Conservation (phyloP, 2,797 vertebrate genomes). For the Spatula versicolor region DNA sequence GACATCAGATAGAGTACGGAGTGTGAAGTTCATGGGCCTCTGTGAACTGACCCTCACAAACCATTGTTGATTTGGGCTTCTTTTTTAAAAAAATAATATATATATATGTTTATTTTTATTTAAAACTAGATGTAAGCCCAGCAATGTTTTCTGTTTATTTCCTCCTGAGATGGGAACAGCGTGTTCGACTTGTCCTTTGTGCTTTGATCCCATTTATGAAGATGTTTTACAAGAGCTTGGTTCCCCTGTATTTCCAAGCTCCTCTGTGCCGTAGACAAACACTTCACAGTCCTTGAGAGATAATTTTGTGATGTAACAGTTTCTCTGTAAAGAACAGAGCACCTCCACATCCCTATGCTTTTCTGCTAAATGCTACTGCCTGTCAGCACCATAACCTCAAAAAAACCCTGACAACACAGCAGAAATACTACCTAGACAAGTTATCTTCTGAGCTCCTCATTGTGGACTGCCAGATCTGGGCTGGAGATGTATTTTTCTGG, state of each 20-base stretch:
- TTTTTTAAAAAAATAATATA: not conserved
- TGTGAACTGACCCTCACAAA: not conserved
- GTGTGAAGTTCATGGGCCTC: not conserved
- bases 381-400: not conserved
- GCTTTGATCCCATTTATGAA: not conserved
- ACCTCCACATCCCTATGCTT: not conserved
- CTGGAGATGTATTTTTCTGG: not conserved
- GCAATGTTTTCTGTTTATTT: not conserved
- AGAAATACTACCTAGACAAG: not conserved
- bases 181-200: not conserved
- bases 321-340: not conserved
- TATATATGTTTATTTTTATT: not conserved
- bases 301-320: not conserved
- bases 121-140: not conserved
- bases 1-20: not conserved
- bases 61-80: not conserved
- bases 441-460: not conserved
- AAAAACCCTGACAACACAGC: not conserved
- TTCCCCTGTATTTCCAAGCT: not conserved
- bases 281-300: not conserved
- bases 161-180: not conserved
- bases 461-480: not conserved
- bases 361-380: not conserved
- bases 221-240: not conserved
- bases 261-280: not conserved